Conservation (phyloP, 2,113 vertebrate species). For the Oostethus manadensis region DNA sequence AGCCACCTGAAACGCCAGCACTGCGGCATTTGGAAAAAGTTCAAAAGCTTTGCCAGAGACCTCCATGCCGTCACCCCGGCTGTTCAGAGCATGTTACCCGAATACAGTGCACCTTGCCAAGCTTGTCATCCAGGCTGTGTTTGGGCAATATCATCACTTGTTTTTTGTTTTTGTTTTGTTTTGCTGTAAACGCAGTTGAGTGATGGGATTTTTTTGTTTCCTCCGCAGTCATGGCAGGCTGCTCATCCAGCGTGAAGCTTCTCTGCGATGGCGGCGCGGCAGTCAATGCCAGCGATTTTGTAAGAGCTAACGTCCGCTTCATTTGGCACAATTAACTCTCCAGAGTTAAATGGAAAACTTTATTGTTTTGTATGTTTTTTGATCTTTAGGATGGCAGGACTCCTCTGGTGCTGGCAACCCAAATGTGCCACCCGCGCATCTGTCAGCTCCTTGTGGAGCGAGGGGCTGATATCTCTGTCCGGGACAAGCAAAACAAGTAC, state of each 20-base stretch:
- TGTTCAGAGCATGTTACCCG: too few relatives aligned
- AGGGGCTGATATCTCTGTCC: conserved; percentile 81
- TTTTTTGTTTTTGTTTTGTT: background rate
- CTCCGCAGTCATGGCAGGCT: conserved; percentile 88
- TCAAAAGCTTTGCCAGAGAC: too few relatives aligned
- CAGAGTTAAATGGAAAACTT: too few relatives aligned
- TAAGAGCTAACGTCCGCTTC: conserved; percentile 65
- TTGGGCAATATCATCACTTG: too few relatives aligned
- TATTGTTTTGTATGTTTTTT: background rate
- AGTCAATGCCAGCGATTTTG: conserved; percentile 85
- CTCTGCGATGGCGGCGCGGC: conserved; percentile 88
- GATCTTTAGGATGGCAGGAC: conserved; percentile 86
- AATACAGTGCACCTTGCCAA: too few relatives aligned
- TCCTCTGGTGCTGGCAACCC: conserved; percentile 89
- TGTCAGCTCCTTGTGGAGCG: conserved; percentile 89
- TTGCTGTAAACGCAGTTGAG: background rate
- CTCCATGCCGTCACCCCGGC: too few relatives aligned
- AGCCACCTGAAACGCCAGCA: background rate
- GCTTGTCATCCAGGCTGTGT: too few relatives aligned
- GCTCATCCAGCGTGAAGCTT: conserved; percentile 87
- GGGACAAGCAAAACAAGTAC: conserved; percentile 94
- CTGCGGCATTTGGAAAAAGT: too few relatives aligned
- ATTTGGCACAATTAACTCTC: conserved; percentile 22
- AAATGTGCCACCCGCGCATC: conserved; percentile 88
- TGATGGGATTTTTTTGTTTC: background rate